phyloP scores from a whole-genome alignment of 2,888 invertebrate species.

The Mythimna vitellina region DNA sequence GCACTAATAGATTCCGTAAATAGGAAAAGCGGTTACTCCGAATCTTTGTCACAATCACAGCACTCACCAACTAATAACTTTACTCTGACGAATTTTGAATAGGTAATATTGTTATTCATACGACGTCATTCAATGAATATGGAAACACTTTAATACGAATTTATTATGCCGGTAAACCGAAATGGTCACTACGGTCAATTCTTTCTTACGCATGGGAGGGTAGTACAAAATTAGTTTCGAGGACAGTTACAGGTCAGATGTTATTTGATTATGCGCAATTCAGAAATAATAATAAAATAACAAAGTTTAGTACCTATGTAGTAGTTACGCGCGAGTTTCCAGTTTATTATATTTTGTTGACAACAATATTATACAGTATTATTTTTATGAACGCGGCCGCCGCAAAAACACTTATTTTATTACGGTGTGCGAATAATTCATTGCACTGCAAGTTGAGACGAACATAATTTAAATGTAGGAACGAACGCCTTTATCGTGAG shows the following conservation, averaged over 20 bases:
- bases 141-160: constrained; percentile 34
- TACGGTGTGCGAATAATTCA: constrained; percentile 38
- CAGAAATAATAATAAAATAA: constrained; percentile 28
- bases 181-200: constrained; percentile 8
- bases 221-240: constrained; percentile 44
- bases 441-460: constrained; percentile 22
- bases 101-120: constrained; percentile 18
- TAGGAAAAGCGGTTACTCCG: constrained; percentile 50
- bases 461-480: constrained; percentile 46
- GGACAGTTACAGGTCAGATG: constrained; percentile 47
- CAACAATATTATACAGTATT: constrained; percentile 13
- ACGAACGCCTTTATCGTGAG: constrained; percentile 58
- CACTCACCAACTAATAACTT: constrained; percentile 26
- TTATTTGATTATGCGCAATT: constrained; percentile 38
- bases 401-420: constrained; percentile 36
- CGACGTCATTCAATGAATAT: constrained; percentile 40
- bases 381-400: constrained; percentile 23
- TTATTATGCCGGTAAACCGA: constrained; percentile 21
- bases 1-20: constrained; percentile 58
- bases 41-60: constrained; percentile 40
- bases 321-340: not conserved
- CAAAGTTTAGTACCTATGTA: constrained; percentile 8
- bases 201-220: constrained; percentile 26
- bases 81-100: constrained; percentile 24
- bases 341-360: constrained; percentile 20